Percentiles rank a stretch among this genome's conserved stretches.
Conservation (phyloP, 1,140 invertebrate genomes). For the Tribolium castaneum region DNA sequence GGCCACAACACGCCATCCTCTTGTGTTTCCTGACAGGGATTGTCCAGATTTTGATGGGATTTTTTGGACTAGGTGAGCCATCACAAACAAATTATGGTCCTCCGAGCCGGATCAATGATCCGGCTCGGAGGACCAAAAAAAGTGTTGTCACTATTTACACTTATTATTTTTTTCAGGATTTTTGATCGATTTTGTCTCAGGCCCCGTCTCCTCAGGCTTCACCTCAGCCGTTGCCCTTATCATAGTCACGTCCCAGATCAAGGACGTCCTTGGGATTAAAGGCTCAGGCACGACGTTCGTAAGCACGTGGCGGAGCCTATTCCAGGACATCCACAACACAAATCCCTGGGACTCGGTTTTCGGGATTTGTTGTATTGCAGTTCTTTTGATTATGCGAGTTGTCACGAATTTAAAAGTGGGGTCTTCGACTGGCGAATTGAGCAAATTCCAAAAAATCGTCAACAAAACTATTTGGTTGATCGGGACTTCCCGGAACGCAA, state of each 20-base stretch:
- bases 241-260: conserved; percentile 89
- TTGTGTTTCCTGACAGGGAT: conserved; percentile 83
- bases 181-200: conserved; percentile 92
- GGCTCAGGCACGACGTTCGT: conserved; percentile 80
- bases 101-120: too few species aligned
- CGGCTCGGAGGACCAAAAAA: too few species aligned
- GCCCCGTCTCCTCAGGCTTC: conserved; percentile 92
- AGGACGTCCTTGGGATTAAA: conserved; percentile 82
- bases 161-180: conserved; percentile 76
- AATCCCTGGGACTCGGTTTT: conserved; percentile 76
- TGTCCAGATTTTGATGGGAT: conserved; percentile 85
- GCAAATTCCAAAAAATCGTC: conserved; percentile 65
- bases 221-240: conserved; percentile 93
- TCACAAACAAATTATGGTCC: not conserved
- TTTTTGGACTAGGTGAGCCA: conserved; percentile 83
- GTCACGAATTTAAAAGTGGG: not conserved
- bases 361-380: conserved; percentile 77
- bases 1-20: conserved; percentile 81
- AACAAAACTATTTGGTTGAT: conserved; percentile 74
- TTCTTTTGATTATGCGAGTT: conserved; percentile 78
- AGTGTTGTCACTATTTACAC: too few species aligned
- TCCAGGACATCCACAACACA: conserved; percentile 71
- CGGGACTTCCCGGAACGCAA: conserved; percentile 80
- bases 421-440: conserved; percentile 48
- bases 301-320: conserved; percentile 77